These are phyloP conservation scores for Ophiothrix spiculata DNA, from an alignment of 35 echinoderm and acorn worm genomes.

Conservation along the genomic window DNA sequence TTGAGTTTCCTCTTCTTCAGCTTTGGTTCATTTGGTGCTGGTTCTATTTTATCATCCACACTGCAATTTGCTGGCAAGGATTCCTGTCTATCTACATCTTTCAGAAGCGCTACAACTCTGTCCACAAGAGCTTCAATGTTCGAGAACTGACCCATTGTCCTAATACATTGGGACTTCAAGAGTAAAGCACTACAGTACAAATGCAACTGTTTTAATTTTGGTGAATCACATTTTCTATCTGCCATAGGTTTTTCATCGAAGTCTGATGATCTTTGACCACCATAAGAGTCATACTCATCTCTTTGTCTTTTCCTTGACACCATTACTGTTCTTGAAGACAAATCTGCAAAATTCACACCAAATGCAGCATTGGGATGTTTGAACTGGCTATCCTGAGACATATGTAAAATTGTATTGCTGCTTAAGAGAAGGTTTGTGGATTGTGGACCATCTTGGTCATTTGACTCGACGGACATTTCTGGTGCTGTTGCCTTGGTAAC, in stretches of 20 bases:
- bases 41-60: not conserved
- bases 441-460: constrained; percentile 6
- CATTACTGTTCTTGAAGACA: not conserved
- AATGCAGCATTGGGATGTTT: too few species aligned
- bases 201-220: constrained; percentile 9
- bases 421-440: not conserved
- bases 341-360: too few species aligned
- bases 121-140: not conserved
- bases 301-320: too few species aligned
- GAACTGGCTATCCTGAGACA: too few species aligned
- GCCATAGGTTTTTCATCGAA: too few species aligned
- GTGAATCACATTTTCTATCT: too few species aligned
- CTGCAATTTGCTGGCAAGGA: not conserved
- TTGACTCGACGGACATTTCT: not conserved
- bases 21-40: not conserved
- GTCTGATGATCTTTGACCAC: not conserved
- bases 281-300: too few species aligned
- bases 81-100: not conserved
- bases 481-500: not conserved
- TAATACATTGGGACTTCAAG: constrained; percentile 19
- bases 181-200: constrained; percentile 22
- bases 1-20: constrained; percentile 35
- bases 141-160: constrained; percentile 2
- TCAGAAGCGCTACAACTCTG: not conserved
- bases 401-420: not conserved